Conservation (phyloP, 1,140 invertebrate species). For the Fragariocoptes setiger region DNA sequence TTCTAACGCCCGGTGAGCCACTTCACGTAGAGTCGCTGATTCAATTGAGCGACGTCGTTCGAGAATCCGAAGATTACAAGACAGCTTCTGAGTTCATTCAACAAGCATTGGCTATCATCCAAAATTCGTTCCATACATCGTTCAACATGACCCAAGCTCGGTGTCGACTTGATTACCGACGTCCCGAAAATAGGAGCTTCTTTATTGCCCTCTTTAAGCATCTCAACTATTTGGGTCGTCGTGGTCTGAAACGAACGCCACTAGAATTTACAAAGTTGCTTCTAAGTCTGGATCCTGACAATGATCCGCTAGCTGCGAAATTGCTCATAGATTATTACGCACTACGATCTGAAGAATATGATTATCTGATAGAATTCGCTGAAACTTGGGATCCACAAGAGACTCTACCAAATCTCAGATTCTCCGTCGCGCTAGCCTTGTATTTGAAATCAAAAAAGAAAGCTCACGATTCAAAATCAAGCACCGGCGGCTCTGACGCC, state of each 20-base stretch:
- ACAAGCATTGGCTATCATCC: slow-evolving; percentile 36
- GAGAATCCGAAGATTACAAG: slow-evolving; percentile 40
- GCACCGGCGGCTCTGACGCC: slow-evolving; percentile 11
- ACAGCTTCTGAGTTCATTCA: slow-evolving; percentile 40
- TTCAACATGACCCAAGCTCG: slow-evolving; percentile 40
- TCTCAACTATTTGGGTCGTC: slow-evolving; percentile 38
- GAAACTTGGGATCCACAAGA: slow-evolving; percentile 28
- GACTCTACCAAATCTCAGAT: slow-evolving; percentile 59
- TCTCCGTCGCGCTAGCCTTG: slow-evolving; percentile 42
- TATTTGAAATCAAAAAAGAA: slow-evolving; percentile 16
- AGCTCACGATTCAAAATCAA: neutral
- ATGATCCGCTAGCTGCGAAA: slow-evolving; percentile 45
- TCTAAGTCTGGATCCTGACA: slow-evolving; percentile 36
- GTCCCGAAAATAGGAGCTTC: slow-evolving; percentile 47
- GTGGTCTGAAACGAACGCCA: slow-evolving; percentile 23
- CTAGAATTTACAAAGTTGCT: slow-evolving; percentile 21
- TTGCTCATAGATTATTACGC: slow-evolving; percentile 62
- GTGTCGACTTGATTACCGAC: slow-evolving; percentile 41
- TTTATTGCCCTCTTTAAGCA: slow-evolving; percentile 58
- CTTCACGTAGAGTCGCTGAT: slow-evolving; percentile 55
- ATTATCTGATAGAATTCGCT: slow-evolving; percentile 38
- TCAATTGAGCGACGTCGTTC: slow-evolving; percentile 47
- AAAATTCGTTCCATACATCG: slow-evolving; percentile 41
- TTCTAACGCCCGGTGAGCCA: slow-evolving; percentile 38
- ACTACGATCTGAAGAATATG: slow-evolving; percentile 38